Percentiles rank a stretch among this genome's conserved stretches.
phyloP scores from a whole-genome alignment of 2,888 invertebrate species.

The Epsilonema sp. region DNA sequence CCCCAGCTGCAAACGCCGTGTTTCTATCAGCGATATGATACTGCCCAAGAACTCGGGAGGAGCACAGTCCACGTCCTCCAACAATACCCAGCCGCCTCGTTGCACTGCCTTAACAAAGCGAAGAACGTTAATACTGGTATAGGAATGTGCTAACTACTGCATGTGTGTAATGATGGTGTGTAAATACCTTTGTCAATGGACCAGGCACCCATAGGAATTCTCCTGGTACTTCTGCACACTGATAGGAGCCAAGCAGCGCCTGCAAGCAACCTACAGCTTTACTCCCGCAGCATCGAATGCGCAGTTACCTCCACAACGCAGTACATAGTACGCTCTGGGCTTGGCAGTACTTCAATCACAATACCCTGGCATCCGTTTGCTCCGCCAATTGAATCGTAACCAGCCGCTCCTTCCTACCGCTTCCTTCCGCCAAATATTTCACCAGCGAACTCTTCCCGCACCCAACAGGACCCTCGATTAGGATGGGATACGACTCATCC shows the following conservation, averaged over 20 bases:
- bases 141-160: background rate
- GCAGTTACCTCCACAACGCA: slow-evolving; percentile 20
- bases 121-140: too few relatives aligned
- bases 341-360: too few relatives aligned
- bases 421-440: slow-evolving; percentile 59
- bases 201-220: slow-evolving; percentile 93
- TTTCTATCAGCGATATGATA: slow-evolving; percentile 61
- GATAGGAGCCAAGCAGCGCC: slow-evolving; percentile 68
- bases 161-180: background rate
- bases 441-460: slow-evolving; percentile 80
- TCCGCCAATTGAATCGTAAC: slow-evolving; percentile 82
- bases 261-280: too few relatives aligned
- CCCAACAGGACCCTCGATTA: slow-evolving; percentile 78
- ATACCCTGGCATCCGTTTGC: slow-evolving; percentile 83
- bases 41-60: slow-evolving; percentile 77
- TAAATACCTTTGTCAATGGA: slow-evolving; percentile 32
- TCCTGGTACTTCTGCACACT: slow-evolving; percentile 87
- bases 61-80: slow-evolving; percentile 87
- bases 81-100: slow-evolving; percentile 67
- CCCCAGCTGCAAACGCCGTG: slow-evolving; percentile 53
- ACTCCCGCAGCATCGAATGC: background rate
- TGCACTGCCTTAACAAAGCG: slow-evolving; percentile 56
- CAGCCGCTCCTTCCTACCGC: slow-evolving; percentile 41
- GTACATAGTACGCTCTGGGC: too few relatives aligned
- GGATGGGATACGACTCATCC: too few relatives aligned